Evolutionary conservation across 2,797 vertebrate species (phyloP), one percentile per base, ranked within the genome.

Genomic region (Sciurus carolinensis): DNA sequence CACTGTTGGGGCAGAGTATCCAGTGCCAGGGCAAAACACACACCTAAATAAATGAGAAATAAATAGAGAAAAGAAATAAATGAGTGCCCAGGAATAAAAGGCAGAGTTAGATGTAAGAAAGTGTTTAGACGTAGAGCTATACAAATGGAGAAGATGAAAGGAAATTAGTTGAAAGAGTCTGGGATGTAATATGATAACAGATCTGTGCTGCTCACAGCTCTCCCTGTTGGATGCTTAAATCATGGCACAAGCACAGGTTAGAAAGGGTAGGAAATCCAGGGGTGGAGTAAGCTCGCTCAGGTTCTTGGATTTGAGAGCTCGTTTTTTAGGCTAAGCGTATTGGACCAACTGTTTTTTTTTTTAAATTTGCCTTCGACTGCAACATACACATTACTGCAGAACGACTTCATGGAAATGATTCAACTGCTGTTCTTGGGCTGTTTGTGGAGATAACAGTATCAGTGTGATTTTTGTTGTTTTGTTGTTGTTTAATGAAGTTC

Each of bases 401-500:
- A 52, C 1, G 24, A 85, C n/a, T 90, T 88, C 44, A 66, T 83
- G 28, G 33, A 94, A 90, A 73, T 94, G 36, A 62, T 79, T 30
- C 72, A 93, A 24, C 73, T 81, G 44, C 9, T 18, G 20, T 72
- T 52, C 10, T 47, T 44, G 13, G 17, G 47, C 54, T 86, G 6
- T 73, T 82, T 77, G 17, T 69, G 50, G 90, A 73, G 52, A 83
- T 33, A 47, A 33, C 6, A 11, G 3, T 71, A 57, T 90, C 77
- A n/a, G 18, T 64, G 24, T 22, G 36, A 81, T 30, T 36, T 83
- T 71, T 44, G 64, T 52, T 66, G 22, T 44, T 79, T 62, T 44
- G 26, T 57, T 77, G 9, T 72, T 92, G 26, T 83, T 92, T 86
- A 87, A 90, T 92, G 88, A 62, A 33, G 62, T 52, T 89, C 76